Conservation (phyloP, 2,113 vertebrate species). For the Myiopsitta monachus region DNA sequence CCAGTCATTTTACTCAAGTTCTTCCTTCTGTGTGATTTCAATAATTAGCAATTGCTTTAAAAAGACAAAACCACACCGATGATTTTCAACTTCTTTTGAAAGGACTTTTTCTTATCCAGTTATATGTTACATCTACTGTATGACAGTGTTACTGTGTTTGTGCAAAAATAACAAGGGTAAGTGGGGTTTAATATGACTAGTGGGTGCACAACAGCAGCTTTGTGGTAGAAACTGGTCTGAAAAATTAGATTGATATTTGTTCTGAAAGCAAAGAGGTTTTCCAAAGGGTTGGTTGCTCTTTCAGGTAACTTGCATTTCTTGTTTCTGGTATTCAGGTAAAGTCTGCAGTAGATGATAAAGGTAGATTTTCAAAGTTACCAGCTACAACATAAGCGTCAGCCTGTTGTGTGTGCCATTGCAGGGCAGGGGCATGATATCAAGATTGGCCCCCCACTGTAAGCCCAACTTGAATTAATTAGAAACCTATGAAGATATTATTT, state of each 20-base stretch:
- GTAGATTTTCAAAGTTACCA: background rate
- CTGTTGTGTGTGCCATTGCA: background rate
- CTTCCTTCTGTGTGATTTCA: background rate
- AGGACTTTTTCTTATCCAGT: background rate
- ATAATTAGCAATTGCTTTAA: background rate
- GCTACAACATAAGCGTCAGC: fast-evolving
- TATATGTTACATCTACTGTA: background rate
- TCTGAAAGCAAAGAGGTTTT: background rate
- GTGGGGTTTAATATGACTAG: background rate
- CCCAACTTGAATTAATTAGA: background rate
- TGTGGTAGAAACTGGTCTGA: background rate
- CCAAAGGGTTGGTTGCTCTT: background rate
- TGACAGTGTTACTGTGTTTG: background rate
- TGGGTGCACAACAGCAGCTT: background rate
- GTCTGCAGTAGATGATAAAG: background rate
- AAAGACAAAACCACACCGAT: background rate
- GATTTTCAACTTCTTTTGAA: background rate
- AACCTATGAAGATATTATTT: background rate
- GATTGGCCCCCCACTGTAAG: background rate
- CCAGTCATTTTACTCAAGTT: background rate
- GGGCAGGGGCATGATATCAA: background rate
- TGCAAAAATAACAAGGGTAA: background rate
- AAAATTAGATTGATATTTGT: background rate
- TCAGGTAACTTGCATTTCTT: background rate
- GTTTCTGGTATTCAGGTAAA: background rate